Percentiles rank a stretch among this genome's conserved stretches.
Evolutionary conservation across 2,113 vertebrate species (phyloP).

Genomic region (Petroica traversi): DNA sequence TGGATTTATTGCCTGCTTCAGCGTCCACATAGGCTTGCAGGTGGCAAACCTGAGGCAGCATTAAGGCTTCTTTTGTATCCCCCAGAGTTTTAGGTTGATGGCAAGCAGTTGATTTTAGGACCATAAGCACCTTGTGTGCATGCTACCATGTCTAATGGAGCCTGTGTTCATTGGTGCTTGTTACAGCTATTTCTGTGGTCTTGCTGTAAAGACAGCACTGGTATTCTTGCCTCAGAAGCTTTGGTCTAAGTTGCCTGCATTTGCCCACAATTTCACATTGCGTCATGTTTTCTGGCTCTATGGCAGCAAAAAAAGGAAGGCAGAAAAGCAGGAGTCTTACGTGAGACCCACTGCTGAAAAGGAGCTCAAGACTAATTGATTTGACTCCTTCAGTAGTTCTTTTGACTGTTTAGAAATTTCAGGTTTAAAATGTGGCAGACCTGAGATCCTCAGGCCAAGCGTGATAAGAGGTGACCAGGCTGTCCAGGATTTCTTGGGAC

Average conservation of each 20-base stretch:
- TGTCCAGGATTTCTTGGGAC: background rate
- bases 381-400: background rate
- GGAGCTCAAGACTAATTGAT: background rate
- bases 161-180: background rate
- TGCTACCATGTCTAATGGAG: background rate
- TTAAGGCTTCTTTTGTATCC: background rate
- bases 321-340: background rate
- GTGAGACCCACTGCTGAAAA: background rate
- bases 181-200: background rate
- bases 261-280: background rate
- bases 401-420: background rate
- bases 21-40: background rate
- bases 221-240: background rate
- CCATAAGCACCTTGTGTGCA: fast-evolving
- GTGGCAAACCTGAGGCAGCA: background rate
- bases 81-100: background rate
- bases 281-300: background rate
- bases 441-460: background rate
- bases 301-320: background rate
- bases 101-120: background rate
- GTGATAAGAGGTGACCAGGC: fast-evolving
- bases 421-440: background rate
- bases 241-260: background rate
- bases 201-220: background rate
- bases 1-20: background rate